Percentiles rank a stretch among this genome's conserved stretches.
phyloP scores from a whole-genome alignment of 2,888 invertebrate species.

The Zhuqinia jingwanae region DNA sequence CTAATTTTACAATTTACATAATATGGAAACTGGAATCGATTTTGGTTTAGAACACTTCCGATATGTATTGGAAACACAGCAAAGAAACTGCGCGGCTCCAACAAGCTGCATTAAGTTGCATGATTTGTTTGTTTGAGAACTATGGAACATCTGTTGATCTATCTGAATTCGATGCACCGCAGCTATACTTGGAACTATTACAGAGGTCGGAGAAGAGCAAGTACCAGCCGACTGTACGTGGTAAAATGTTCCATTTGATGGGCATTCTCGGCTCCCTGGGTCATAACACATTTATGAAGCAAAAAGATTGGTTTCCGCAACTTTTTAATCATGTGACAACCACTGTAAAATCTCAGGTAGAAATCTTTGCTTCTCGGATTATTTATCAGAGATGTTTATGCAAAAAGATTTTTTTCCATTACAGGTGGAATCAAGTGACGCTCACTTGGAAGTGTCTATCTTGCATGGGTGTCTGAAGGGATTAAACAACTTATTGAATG shows the following conservation, averaged over 20 bases:
- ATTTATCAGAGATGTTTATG: too few species aligned
- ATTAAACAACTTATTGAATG: conserved; percentile 68
- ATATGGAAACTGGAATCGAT: too few species aligned
- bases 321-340: conserved; percentile 67
- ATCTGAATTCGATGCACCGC: conserved; percentile 59
- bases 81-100: conserved; percentile 75
- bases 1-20: too few species aligned
- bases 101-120: conserved; percentile 73
- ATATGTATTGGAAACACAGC: conserved; percentile 71
- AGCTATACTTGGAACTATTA: conserved; percentile 69
- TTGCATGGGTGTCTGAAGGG: conserved; percentile 75
- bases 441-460: conserved; percentile 76
- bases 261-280: conserved; percentile 72
- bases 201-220: conserved; percentile 67
- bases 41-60: conserved; percentile 53
- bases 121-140: conserved; percentile 70
- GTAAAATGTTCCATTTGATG: conserved; percentile 76
- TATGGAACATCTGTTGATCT: conserved; percentile 60
- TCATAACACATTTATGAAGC: conserved; percentile 54
- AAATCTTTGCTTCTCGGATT: too few species aligned
- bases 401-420: too few species aligned
- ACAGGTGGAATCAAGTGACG: conserved; percentile 75
- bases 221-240: conserved; percentile 76
- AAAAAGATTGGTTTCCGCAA: conserved; percentile 56
- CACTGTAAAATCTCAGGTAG: conserved; percentile 75